Evolutionary conservation across 1,140 invertebrate genomes (phyloP).

Genomic region (Drosophila murphyi): DNA sequence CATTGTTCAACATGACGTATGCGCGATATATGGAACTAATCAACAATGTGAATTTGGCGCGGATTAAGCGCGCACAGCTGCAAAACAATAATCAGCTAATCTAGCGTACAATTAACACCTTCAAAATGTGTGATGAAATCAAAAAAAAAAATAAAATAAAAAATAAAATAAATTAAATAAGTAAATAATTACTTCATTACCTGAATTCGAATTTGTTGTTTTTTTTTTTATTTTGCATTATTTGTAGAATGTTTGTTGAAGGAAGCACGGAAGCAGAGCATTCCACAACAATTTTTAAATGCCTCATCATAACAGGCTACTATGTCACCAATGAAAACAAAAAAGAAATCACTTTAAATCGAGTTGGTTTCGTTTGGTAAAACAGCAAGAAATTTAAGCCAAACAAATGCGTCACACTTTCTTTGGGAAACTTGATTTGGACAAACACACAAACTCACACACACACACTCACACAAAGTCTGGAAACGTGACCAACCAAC

Average conservation of each 20-base stretch:
- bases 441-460: too few species aligned
- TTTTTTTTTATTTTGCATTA: too few species aligned
- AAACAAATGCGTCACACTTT: slow-evolving; percentile 70
- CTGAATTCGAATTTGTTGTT: background rate
- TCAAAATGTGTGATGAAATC: slow-evolving; percentile 60
- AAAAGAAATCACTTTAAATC: slow-evolving; percentile 13
- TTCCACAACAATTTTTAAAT: background rate
- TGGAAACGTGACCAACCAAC: slow-evolving; percentile 65
- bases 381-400: slow-evolving; percentile 21
- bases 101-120: slow-evolving; percentile 52
- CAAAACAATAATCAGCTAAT: slow-evolving; percentile 42
- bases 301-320: background rate
- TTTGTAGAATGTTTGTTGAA: slow-evolving; percentile 2
- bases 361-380: background rate
- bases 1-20: slow-evolving; percentile 66
- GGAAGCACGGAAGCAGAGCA: slow-evolving; percentile 6
- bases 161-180: too few species aligned
- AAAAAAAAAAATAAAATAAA: background rate
- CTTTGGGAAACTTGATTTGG: slow-evolving; percentile 59
- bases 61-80: slow-evolving; percentile 43
- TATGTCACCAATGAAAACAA: slow-evolving; percentile 3
- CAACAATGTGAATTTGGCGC: slow-evolving; percentile 50
- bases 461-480: background rate
- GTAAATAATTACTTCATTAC: background rate
- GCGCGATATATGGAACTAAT: slow-evolving; percentile 57